Conservation (phyloP, 2,113 vertebrate species). For the Mobula birostris region DNA sequence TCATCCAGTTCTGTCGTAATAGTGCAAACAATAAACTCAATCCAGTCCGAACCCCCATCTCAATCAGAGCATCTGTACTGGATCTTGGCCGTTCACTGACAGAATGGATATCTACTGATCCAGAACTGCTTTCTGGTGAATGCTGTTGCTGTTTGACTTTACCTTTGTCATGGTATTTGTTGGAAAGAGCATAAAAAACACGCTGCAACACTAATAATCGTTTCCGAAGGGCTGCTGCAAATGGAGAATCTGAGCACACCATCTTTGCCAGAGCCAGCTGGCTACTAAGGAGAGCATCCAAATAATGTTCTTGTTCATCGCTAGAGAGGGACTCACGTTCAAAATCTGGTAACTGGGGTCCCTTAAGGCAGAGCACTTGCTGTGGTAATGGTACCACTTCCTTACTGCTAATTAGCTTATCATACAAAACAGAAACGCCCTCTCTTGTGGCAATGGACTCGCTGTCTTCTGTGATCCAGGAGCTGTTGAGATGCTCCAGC, state of each 20-base stretch:
- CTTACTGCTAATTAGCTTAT: conserved; percentile 89
- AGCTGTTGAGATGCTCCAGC: conserved; percentile 97
- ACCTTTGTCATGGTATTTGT: conserved; percentile 94
- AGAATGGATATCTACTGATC: conserved; percentile 77
- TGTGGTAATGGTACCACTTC: conserved; percentile 91
- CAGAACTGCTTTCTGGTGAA: conserved; percentile 79
- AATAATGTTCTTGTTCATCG: conserved; percentile 97
- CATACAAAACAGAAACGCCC: conserved; percentile 79
- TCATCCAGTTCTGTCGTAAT: conserved; percentile 92
- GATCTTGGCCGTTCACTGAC: conserved; percentile 86
- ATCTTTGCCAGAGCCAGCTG: conserved; percentile 95
- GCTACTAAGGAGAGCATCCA: conserved; percentile 91
- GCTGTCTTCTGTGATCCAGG: conserved; percentile 97
- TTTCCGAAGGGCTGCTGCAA: conserved; percentile 84
- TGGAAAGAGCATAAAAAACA: conserved; percentile 93
- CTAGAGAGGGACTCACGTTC: conserved; percentile 91
- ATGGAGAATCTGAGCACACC: conserved; percentile 94
- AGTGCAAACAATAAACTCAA: conserved; percentile 86
- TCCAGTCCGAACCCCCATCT: conserved; percentile 93
- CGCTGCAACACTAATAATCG: conserved; percentile 88
- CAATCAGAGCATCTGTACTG: conserved; percentile 88
- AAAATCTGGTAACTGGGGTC: conserved; percentile 94
- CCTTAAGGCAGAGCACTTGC: conserved; percentile 93
- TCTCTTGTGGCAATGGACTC: conserved; percentile 93
- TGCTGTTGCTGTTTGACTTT: conserved; percentile 93